phyloP scores from a whole-genome alignment of 2,797 vertebrate genomes.

The Eptatretus atami region DNA sequence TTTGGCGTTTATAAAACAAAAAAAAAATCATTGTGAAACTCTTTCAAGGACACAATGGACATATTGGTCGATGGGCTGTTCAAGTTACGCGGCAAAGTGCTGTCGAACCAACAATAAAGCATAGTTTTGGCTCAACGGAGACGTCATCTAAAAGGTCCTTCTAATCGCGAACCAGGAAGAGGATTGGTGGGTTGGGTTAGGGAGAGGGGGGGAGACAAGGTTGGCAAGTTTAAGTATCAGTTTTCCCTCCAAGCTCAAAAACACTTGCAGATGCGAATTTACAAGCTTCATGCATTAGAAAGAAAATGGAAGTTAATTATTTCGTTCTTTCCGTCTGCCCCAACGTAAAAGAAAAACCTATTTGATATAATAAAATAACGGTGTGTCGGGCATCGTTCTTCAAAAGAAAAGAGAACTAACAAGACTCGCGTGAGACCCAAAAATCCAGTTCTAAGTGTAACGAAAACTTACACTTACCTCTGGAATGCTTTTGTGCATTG shows the following conservation, averaged over 20 bases:
- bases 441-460: too few relatives aligned
- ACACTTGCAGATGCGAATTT: too few relatives aligned
- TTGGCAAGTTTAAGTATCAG: too few relatives aligned
- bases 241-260: too few relatives aligned
- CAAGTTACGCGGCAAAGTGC: constrained; percentile 44
- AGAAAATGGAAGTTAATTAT: too few relatives aligned
- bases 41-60: constrained; percentile 26
- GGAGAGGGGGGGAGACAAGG: too few relatives aligned
- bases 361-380: neutral
- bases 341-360: neutral
- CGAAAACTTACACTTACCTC: too few relatives aligned
- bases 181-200: neutral
- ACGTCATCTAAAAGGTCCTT: constrained; percentile 27
- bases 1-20: too few relatives aligned
- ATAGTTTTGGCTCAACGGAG: constrained; percentile 15
- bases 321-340: neutral
- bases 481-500: too few relatives aligned
- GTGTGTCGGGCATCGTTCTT: neutral
- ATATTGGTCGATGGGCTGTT: constrained; percentile 55
- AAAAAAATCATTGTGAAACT: constrained; percentile 16
- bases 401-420: neutral
- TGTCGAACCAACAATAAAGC: constrained; percentile 14
- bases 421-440: too few relatives aligned
- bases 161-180: constrained; percentile 20
- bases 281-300: too few relatives aligned